phyloP scores from a whole-genome alignment of 1,140 invertebrate species.

The Rhynchophorus ferrugineus region DNA sequence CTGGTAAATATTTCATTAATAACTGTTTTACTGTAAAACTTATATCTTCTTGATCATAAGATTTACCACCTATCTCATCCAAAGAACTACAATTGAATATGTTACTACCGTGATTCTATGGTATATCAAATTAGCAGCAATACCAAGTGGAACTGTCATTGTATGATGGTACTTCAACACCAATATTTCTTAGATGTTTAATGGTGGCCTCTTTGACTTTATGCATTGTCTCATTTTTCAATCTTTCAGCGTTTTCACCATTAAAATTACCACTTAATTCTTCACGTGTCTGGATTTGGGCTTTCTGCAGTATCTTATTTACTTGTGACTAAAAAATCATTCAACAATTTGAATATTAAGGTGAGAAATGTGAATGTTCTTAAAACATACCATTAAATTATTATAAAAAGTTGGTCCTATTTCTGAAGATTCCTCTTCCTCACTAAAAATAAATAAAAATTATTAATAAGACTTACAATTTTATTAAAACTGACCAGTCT shows the following conservation, averaged over 20 bases:
- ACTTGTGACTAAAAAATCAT: slow-evolving; percentile 40
- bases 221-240: slow-evolving; percentile 36
- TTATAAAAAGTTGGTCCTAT: slow-evolving; percentile 61
- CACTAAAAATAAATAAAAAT: slow-evolving; percentile 37
- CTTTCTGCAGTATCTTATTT: slow-evolving; percentile 46
- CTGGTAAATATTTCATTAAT: slow-evolving; percentile 56
- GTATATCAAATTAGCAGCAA: slow-evolving; percentile 5
- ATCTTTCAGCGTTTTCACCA: slow-evolving; percentile 16
- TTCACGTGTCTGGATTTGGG: slow-evolving; percentile 29
- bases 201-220: slow-evolving; percentile 45
- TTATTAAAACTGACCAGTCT: slow-evolving; percentile 27
- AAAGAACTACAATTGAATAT: slow-evolving; percentile 9
- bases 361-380: not conserved
- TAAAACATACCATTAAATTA: slow-evolving; percentile 50
- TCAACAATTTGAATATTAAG: slow-evolving; percentile 2
- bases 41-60: slow-evolving; percentile 26
- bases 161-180: slow-evolving; percentile 39
- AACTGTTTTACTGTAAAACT: slow-evolving; percentile 50
- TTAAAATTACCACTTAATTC: slow-evolving; percentile 18
- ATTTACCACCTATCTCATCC: slow-evolving; percentile 7
- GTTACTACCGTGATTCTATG: not conserved
- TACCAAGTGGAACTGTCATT: slow-evolving; percentile 20
- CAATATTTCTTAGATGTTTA: slow-evolving; percentile 45
- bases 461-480: slow-evolving; percentile 6
- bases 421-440: slow-evolving; percentile 46